Evolutionary conservation across 2,113 vertebrate species (phyloP).

Genomic region (Zosterops japonicus): DNA sequence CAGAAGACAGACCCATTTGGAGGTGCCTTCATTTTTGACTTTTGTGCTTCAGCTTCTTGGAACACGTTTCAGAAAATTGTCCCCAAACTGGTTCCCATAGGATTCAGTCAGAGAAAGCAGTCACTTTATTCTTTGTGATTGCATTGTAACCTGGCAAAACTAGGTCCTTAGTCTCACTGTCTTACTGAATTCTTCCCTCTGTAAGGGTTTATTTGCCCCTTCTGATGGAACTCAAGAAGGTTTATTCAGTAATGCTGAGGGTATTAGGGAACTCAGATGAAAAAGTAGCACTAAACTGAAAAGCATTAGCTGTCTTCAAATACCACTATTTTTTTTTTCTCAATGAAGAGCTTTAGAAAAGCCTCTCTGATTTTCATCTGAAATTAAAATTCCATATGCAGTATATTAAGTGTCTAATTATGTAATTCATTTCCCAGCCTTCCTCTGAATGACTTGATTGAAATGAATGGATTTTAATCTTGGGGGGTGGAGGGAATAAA

Average conservation of each 20-base stretch:
- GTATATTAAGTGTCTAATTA: slow-evolving; percentile 72
- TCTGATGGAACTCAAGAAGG: background rate
- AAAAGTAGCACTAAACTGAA: background rate
- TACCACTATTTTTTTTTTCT: background rate
- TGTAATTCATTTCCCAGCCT: slow-evolving; percentile 62
- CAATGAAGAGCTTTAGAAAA: slow-evolving; percentile 23
- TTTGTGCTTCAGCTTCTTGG: background rate
- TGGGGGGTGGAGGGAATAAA: background rate
- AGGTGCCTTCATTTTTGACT: background rate
- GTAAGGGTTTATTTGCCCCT: background rate
- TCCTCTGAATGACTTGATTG: slow-evolving; percentile 65
- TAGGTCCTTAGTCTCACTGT: background rate
- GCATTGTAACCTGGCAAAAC: background rate
- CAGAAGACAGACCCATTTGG: background rate
- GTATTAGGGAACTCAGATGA: background rate
- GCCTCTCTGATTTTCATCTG: slow-evolving; percentile 50
- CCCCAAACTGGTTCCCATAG: background rate
- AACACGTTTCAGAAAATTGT: background rate
- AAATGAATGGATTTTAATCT: slow-evolving; percentile 60
- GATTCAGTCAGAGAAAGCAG: background rate
- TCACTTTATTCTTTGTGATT: background rate
- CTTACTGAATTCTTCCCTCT: background rate
- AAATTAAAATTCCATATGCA: slow-evolving; percentile 67
- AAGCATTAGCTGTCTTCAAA: background rate
- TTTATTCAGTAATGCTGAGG: background rate